Evolutionary conservation across 1,140 invertebrate genomes (phyloP).

Genomic region (Lutraria rhynchaena): DNA sequence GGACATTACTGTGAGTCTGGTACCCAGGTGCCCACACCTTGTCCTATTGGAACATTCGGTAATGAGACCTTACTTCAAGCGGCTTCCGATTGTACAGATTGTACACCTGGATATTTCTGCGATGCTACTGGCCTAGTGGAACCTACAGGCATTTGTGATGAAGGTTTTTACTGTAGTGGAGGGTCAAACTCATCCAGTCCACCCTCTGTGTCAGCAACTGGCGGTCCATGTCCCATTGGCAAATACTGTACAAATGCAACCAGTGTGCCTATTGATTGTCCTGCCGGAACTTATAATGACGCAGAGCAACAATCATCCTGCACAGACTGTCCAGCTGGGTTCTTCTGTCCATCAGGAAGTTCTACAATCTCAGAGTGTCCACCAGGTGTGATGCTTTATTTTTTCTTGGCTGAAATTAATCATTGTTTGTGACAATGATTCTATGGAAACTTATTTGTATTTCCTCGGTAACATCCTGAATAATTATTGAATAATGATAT

Average conservation of each 20-base stretch:
- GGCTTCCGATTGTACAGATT: constrained; percentile 69
- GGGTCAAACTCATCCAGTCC: constrained; percentile 75
- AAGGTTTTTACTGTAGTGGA: constrained; percentile 76
- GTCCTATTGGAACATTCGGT: constrained; percentile 78
- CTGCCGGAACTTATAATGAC: constrained; percentile 71
- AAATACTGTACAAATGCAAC: constrained; percentile 75
- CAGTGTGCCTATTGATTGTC: constrained; percentile 66
- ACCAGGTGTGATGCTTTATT: constrained; percentile 70
- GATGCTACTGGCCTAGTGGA: constrained; percentile 71
- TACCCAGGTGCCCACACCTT: constrained; percentile 73
- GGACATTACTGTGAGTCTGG: constrained; percentile 77
- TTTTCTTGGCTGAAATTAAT: no score
- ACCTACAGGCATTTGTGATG: constrained; percentile 72
- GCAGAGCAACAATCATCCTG: constrained; percentile 71
- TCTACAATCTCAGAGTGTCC: constrained; percentile 70
- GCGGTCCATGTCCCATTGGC: constrained; percentile 77
- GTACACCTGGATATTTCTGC: constrained; percentile 77
- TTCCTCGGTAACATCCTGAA: no score
- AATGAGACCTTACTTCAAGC: constrained; percentile 71
- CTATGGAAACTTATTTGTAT: no score
- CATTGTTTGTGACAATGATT: no score
- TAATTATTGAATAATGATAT: no score
- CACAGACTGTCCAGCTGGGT: constrained; percentile 75
- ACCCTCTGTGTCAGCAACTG: constrained; percentile 61
- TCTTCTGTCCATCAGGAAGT: constrained; percentile 73